phyloP scores from a whole-genome alignment of 1,140 invertebrate genomes.

The Bombus superbus region DNA sequence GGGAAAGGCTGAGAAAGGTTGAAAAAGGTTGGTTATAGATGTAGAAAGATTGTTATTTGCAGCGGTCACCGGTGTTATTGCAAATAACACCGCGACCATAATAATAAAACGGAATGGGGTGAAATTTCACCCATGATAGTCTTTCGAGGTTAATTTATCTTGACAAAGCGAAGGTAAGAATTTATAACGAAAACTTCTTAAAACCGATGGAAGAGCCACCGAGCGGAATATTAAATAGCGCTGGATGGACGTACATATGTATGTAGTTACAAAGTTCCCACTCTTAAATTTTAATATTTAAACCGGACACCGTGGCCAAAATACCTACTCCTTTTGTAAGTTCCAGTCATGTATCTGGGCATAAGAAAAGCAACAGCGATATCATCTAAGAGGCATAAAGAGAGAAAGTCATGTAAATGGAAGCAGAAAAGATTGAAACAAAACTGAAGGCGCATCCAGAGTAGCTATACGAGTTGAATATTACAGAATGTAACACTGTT shows the following conservation, averaged over 20 bases:
- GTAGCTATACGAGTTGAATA: conserved; percentile 50
- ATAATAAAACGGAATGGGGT: too few species aligned
- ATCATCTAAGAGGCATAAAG: conserved; percentile 41
- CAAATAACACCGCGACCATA: too few species aligned
- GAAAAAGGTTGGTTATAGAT: too few species aligned
- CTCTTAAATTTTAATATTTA: conserved; percentile 42
- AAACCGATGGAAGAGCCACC: not conserved
- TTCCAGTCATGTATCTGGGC: conserved; percentile 23
- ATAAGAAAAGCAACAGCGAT: conserved; percentile 35
- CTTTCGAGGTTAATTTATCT: not conserved
- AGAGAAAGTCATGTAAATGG: conserved; percentile 52
- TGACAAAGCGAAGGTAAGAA: not conserved
- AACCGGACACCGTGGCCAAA: not conserved
- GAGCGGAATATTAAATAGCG: conserved; percentile 19
- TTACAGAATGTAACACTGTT: conserved; percentile 49
- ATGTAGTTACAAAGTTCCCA: conserved; percentile 1
- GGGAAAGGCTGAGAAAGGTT: too few species aligned
- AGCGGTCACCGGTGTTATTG: too few species aligned
- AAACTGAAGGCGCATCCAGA: conserved; percentile 43
- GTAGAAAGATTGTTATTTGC: too few species aligned
- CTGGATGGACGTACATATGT: not conserved
- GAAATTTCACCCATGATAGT: not conserved
- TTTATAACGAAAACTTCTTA: conserved; percentile 5
- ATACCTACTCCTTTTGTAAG: conserved; percentile 1
- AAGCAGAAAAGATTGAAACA: conserved; percentile 38